Conservation (phyloP, 2,113 vertebrate species). For the Elgaria multicarinata region DNA sequence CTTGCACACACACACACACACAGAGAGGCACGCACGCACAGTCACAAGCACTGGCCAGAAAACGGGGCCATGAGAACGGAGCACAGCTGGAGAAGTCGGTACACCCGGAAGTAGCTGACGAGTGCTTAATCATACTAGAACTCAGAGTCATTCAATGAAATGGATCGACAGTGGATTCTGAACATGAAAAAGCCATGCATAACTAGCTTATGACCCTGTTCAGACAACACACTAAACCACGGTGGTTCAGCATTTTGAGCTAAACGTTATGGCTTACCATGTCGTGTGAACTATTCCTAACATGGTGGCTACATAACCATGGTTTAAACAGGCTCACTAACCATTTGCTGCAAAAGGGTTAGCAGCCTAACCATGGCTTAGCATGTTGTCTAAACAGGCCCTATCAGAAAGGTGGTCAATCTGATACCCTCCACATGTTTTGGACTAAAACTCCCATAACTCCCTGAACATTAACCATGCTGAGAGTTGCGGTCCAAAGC, state of each 20-base stretch:
- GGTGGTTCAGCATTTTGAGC: too few relatives aligned
- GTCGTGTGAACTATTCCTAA: too few relatives aligned
- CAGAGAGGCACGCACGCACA: not conserved
- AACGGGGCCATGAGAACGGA: constrained; percentile 69
- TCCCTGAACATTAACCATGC: too few relatives aligned
- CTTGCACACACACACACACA: not conserved
- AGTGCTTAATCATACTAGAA: not conserved
- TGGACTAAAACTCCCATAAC: not conserved
- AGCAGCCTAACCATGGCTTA: too few relatives aligned
- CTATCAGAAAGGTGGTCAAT: not conserved
- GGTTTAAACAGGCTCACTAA: too few relatives aligned
- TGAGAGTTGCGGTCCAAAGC: too few relatives aligned
- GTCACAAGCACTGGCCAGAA: constrained; percentile 47
- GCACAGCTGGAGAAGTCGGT: constrained; percentile 46
- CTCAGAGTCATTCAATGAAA: not conserved
- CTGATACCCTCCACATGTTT: not conserved
- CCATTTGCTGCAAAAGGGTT: too few relatives aligned
- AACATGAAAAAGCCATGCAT: not conserved
- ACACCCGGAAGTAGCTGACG: constrained; percentile 25
- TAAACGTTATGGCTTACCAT: too few relatives aligned
- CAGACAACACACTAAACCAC: too few relatives aligned
- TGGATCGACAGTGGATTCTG: not conserved
- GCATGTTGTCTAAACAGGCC: too few relatives aligned
- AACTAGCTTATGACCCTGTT: not conserved
- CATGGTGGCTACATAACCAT: too few relatives aligned